phyloP scores from a whole-genome alignment of 2,797 vertebrate species.

The Labeo calbasu region DNA sequence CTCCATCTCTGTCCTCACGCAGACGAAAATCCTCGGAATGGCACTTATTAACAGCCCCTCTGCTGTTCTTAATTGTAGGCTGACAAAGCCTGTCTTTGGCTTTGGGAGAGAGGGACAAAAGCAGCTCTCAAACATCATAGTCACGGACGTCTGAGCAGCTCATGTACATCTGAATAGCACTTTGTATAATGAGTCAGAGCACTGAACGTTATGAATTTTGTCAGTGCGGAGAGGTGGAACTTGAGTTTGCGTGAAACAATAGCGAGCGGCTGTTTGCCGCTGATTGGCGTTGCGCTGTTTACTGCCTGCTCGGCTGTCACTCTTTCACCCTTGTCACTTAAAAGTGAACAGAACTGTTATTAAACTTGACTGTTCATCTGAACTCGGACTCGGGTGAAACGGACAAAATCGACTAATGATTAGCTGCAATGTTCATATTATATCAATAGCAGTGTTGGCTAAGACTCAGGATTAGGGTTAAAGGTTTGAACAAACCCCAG shows the following conservation, averaged over 20 bases:
- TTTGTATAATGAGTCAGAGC: constrained; percentile 61
- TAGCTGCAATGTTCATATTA: neutral
- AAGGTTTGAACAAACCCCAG: neutral
- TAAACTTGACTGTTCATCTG: constrained; percentile 44
- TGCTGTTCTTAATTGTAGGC: constrained; percentile 63
- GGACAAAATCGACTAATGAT: constrained; percentile 12
- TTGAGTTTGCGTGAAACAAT: constrained; percentile 51
- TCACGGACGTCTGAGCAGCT: constrained; percentile 68
- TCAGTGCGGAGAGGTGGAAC: constrained; percentile 40
- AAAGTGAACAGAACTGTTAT: constrained; percentile 39
- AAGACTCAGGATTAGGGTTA: neutral
- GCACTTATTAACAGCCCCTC: constrained; percentile 68
- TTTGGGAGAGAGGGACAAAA: constrained; percentile 65
- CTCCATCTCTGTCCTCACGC: constrained; percentile 61
- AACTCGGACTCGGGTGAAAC: neutral
- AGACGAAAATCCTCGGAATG: constrained; percentile 69
- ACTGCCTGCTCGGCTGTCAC: constrained; percentile 30
- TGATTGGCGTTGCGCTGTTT: constrained; percentile 49
- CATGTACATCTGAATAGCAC: constrained; percentile 57
- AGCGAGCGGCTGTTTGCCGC: constrained; percentile 27
- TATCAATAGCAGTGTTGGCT: neutral
- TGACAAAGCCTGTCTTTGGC: constrained; percentile 69
- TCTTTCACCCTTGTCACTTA: constrained; percentile 47
- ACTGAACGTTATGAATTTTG: constrained; percentile 45
- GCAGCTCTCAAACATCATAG: constrained; percentile 62